A percentile compares a stretch with the other conserved stretches of the same genome.
Evolutionary conservation across 2,797 vertebrate species (phyloP).

Genomic region (Orestias chungarensis): DNA sequence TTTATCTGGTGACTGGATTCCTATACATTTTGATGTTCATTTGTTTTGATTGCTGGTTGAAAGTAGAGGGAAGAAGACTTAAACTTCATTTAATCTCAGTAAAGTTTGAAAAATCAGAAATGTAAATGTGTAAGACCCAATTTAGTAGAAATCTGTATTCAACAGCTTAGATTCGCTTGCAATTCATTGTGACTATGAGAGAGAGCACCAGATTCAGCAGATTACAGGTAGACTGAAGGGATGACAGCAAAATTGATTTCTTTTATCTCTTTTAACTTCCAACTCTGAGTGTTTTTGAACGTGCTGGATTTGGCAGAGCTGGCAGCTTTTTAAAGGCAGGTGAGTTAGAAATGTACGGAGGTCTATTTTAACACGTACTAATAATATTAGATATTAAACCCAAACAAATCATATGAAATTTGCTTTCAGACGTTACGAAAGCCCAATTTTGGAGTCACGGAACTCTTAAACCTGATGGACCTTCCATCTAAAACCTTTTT

Average conservation of each 20-base stretch:
- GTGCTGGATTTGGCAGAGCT: not conserved
- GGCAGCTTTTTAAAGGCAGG: not conserved
- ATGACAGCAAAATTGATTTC: not conserved
- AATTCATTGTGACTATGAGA: not conserved
- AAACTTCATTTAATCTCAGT: not conserved
- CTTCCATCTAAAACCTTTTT: too few species aligned
- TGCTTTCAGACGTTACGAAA: not conserved
- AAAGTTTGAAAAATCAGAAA: not conserved
- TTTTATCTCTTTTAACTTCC: not conserved
- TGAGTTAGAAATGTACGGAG: not conserved
- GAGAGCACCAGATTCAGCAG: not conserved
- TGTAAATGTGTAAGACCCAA: not conserved
- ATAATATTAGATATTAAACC: not conserved
- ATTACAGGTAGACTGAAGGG: not conserved
- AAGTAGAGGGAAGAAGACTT: not conserved
- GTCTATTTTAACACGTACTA: not conserved
- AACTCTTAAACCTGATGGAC: too few species aligned
- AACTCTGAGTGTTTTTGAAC: not conserved
- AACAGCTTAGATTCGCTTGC: too few species aligned
- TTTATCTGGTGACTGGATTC: not conserved
- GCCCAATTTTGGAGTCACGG: too few species aligned
- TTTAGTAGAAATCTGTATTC: not conserved
- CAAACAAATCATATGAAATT: not conserved
- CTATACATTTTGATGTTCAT: not conserved
- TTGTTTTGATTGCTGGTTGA: not conserved